phyloP scores from a whole-genome alignment of 2,113 vertebrate species.

The Menura novaehollandiae region DNA sequence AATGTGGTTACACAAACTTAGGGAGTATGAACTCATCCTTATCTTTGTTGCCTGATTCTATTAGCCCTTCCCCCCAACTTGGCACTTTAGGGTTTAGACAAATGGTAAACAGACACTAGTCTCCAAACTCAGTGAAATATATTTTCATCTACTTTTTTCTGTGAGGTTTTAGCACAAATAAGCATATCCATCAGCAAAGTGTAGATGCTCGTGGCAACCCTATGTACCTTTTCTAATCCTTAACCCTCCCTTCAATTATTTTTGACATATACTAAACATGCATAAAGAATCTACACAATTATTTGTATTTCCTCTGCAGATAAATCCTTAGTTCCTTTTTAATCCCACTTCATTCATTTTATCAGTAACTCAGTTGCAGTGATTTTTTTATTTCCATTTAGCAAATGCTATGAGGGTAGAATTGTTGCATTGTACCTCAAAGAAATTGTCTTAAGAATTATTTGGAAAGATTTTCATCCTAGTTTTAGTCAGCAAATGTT shows the following conservation, averaged over 20 bases:
- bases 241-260: background rate
- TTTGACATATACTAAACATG: background rate
- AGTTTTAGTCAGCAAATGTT: background rate
- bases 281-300: background rate
- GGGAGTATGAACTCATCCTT: background rate
- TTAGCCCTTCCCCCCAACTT: background rate
- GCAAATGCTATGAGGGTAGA: background rate
- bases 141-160: background rate
- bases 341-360: background rate
- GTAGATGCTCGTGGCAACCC: rapidly evolving
- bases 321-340: background rate
- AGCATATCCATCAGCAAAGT: background rate
- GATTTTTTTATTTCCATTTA: background rate
- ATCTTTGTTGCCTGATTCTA: background rate
- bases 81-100: background rate
- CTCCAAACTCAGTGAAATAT: background rate
- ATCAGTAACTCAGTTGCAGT: background rate
- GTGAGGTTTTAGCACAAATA: background rate
- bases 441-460: background rate
- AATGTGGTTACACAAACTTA: background rate
- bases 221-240: background rate
- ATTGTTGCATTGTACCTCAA: background rate
- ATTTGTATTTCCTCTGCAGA: background rate
- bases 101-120: background rate
- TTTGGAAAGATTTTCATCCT: background rate